phyloP scores from a whole-genome alignment of 2,888 invertebrate species.

The Diadegma fenestrale region DNA sequence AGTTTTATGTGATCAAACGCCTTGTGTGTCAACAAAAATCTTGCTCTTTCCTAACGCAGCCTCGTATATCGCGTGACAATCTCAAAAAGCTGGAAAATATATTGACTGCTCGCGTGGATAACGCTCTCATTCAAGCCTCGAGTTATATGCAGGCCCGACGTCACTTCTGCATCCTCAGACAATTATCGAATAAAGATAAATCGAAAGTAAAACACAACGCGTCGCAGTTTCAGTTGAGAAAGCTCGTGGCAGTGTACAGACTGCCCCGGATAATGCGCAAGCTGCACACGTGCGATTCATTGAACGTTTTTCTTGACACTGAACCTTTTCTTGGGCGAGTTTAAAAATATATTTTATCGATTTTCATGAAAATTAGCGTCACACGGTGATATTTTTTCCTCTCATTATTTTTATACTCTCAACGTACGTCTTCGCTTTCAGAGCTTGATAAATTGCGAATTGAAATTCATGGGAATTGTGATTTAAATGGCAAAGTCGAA shows the following conservation, averaged over 20 bases:
- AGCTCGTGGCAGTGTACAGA: constrained; percentile 4
- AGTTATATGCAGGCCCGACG: constrained; percentile 15
- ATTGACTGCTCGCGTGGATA: constrained; percentile 43
- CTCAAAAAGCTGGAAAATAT: constrained; percentile 2
- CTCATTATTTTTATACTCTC: not conserved
- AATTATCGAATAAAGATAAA: constrained; percentile 62
- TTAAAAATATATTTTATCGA: constrained; percentile 55
- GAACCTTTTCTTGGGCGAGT: constrained; percentile 27
- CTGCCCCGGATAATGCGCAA: constrained; percentile 20
- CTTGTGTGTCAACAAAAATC: not conserved
- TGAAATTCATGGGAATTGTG: not conserved
- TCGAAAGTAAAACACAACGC: constrained; percentile 28
- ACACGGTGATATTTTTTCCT: not conserved
- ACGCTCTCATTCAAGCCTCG: constrained; percentile 54
- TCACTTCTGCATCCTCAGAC: constrained; percentile 62
- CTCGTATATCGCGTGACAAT: constrained; percentile 27
- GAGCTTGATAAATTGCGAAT: not conserved
- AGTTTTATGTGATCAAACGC: constrained; percentile 48
- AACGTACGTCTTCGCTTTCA: not conserved
- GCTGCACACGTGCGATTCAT: constrained; percentile 35
- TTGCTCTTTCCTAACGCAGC: constrained; percentile 19
- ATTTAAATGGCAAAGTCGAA: too few species aligned
- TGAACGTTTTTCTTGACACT: constrained; percentile 56
- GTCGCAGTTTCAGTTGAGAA: constrained; percentile 10
- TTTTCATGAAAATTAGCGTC: not conserved